These are phyloP conservation scores for Drosophila pachea DNA, from an alignment of 1,140 invertebrate species.

Conservation along the genomic window DNA sequence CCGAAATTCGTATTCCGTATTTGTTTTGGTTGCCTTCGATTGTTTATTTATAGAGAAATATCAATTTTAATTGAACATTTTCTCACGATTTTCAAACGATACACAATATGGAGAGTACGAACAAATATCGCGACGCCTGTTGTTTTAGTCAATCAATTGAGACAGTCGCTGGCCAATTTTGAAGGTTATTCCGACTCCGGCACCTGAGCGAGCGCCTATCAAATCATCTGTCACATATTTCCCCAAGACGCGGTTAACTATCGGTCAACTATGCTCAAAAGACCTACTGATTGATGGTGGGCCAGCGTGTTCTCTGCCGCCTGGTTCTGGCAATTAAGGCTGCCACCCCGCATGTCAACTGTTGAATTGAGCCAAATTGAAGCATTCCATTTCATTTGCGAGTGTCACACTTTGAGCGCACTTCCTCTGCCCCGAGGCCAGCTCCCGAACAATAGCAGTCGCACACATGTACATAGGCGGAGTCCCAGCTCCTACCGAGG, in stretches of 20 bases:
- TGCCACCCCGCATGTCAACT: slow-evolving; percentile 73
- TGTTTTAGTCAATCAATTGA: slow-evolving; percentile 23
- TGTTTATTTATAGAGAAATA: slow-evolving; percentile 64
- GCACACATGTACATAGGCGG: background rate
- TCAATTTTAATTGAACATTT: slow-evolving; percentile 70
- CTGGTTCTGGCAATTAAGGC: slow-evolving; percentile 61
- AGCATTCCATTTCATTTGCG: slow-evolving; percentile 72
- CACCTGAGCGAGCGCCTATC: slow-evolving; percentile 21
- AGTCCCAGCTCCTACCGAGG: slow-evolving; percentile 19
- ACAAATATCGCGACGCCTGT: slow-evolving; percentile 5
- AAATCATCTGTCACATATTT: slow-evolving; percentile 20
- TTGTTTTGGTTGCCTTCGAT: slow-evolving; percentile 33
- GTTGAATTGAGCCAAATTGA: slow-evolving; percentile 75
- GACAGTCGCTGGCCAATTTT: background rate
- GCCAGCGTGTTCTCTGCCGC: background rate
- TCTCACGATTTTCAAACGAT: slow-evolving; percentile 66
- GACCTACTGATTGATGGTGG: slow-evolving; percentile 24
- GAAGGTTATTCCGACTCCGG: slow-evolving; percentile 39
- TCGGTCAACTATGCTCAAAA: slow-evolving; percentile 13
- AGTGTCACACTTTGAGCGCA: slow-evolving; percentile 73
- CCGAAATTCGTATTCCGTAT: slow-evolving; percentile 44
- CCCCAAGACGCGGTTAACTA: background rate
- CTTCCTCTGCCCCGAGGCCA: slow-evolving; percentile 52
- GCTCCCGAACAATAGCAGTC: slow-evolving; percentile 13
- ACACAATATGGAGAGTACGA: slow-evolving; percentile 12